phyloP scores from a whole-genome alignment of 1,140 invertebrate genomes.

The Whitmania pigra region DNA sequence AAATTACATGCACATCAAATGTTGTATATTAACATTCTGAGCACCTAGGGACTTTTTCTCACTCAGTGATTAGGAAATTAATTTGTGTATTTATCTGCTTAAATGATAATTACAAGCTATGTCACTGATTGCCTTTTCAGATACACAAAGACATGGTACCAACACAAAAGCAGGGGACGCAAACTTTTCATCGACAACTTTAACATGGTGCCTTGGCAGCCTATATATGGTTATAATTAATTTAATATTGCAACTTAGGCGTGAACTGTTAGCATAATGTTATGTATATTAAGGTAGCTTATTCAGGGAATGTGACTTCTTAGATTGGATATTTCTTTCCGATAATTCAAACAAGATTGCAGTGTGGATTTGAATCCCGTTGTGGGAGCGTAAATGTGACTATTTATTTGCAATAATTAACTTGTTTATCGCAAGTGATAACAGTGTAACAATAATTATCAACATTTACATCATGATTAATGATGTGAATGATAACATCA shows the following conservation, averaged over 20 bases:
- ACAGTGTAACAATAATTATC: conserved; percentile 13
- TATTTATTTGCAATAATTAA: conserved; percentile 9
- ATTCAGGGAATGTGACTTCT: no score
- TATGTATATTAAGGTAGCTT: no score
- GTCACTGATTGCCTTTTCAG: conserved; percentile 43
- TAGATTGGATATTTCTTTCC: no score
- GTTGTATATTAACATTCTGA: conserved; percentile 20
- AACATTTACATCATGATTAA: conserved; percentile 30
- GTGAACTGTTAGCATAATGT: not conserved
- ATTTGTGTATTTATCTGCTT: not conserved
- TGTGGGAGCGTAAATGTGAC: no score
- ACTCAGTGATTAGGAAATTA: conserved; percentile 6
- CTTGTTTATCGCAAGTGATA: conserved; percentile 7
- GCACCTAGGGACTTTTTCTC: conserved; percentile 15
- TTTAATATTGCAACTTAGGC: conserved; percentile 17
- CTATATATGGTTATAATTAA: conserved; percentile 57
- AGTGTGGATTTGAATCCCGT: no score
- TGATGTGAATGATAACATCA: conserved; percentile 30
- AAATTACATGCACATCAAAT: conserved; percentile 23
- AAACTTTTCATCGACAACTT: conserved; percentile 59
- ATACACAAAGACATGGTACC: conserved; percentile 55
- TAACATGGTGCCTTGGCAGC: conserved; percentile 50
- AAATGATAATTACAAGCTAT: conserved; percentile 21
- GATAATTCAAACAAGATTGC: no score
- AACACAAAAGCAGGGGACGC: conserved; percentile 47